Conservation (phyloP, 2,888 invertebrate genomes). For the Phania funesta region DNA sequence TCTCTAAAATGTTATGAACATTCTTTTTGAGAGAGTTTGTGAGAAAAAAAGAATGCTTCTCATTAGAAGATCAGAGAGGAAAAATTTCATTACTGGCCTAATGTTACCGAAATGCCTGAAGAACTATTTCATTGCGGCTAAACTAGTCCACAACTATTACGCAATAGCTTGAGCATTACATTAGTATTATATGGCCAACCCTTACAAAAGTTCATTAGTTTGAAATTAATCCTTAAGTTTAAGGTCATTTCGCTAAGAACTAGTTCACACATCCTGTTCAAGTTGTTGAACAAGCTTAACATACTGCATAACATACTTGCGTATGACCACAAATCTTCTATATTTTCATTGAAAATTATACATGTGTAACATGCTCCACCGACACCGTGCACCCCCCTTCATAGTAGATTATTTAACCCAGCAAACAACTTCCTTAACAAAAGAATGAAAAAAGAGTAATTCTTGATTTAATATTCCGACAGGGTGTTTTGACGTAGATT, state of each 20-base stretch:
- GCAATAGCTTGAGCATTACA: no score
- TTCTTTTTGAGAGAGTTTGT: no score
- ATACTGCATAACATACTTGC: not conserved
- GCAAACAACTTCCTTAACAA: not conserved
- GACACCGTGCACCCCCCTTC: not conserved
- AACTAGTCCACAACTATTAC: no score
- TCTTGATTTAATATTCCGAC: no score
- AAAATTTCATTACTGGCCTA: no score
- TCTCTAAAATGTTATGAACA: no score
- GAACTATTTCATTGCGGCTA: no score
- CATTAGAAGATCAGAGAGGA: no score
- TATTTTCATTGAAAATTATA: constrained; percentile 45
- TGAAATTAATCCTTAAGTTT: not conserved
- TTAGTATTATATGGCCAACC: not conserved
- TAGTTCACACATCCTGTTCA: not conserved
- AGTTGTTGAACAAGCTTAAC: not conserved
- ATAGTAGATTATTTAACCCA: not conserved
- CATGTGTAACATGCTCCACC: constrained; percentile 34
- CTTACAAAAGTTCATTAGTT: not conserved
- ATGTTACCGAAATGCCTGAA: no score
- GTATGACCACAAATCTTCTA: constrained; percentile 13
- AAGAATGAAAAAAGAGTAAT: no score
- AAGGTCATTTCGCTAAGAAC: not conserved
- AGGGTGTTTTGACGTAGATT: no score
- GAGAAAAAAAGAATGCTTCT: no score